phyloP scores from a whole-genome alignment of 2,888 invertebrate genomes.

The Lepidochrysops patricia region DNA sequence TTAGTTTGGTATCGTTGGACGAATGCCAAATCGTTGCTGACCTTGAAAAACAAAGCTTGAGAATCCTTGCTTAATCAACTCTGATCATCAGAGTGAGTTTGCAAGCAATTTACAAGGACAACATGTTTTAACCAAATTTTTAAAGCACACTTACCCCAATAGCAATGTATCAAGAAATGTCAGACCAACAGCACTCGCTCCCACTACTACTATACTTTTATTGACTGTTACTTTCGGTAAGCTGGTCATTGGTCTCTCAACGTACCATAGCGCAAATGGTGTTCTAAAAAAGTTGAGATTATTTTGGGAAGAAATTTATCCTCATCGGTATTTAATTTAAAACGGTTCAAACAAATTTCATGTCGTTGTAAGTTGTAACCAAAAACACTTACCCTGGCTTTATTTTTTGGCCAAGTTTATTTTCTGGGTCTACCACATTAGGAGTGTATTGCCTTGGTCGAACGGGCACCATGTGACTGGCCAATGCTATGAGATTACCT shows the following conservation, averaged over 20 bases:
- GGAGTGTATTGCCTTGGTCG: conserved; percentile 50
- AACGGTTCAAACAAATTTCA: too few species aligned
- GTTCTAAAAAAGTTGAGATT: conserved; percentile 34
- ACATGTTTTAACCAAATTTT: too few species aligned
- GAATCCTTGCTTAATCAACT: too few species aligned
- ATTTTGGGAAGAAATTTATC: too few species aligned
- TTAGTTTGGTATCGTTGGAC: neutral
- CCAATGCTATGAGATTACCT: conserved; percentile 55
- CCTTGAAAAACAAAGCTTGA: too few species aligned
- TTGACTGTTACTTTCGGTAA: conserved; percentile 70
- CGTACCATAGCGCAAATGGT: conserved; percentile 72
- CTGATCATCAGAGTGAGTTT: too few species aligned
- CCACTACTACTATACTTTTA: conserved; percentile 77
- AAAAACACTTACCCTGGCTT: conserved; percentile 45
- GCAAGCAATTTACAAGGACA: too few species aligned
- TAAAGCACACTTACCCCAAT: conserved; percentile 57
- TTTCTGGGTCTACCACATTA: conserved; percentile 33
- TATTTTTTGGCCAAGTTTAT: conserved; percentile 38
- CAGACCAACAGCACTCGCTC: conserved; percentile 77
- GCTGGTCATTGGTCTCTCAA: conserved; percentile 67
- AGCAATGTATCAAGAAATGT: conserved; percentile 77
- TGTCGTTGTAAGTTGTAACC: too few species aligned
- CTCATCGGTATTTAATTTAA: too few species aligned
- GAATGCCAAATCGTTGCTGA: too few species aligned
- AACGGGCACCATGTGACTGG: conserved; percentile 55